A percentile compares a stretch with the other conserved stretches of the same genome.
phyloP scores from a whole-genome alignment of 2,113 vertebrate genomes.

The Heloderma charlesbogerti region DNA sequence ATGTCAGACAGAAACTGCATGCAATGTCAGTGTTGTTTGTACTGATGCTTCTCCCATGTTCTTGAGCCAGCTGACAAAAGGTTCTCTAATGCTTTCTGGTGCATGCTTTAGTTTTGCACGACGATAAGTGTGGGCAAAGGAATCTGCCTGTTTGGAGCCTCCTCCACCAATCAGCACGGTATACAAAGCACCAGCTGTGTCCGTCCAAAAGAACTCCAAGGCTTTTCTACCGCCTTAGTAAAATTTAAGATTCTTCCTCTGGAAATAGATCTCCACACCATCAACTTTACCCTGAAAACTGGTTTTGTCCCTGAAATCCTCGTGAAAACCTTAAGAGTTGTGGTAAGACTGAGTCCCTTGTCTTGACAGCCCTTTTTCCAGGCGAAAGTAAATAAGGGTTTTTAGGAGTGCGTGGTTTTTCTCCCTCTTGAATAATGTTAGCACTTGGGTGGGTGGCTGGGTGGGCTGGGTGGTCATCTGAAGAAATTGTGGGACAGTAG shows the following conservation, averaged over 20 bases:
- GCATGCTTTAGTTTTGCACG: conserved; percentile 84
- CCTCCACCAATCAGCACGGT: rapidly evolving
- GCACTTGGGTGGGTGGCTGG: no score
- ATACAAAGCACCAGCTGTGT: conserved; percentile 6
- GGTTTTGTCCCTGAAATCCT: conserved; percentile 67
- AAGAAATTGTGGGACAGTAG: no score
- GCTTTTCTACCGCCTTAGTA: conserved; percentile 65
- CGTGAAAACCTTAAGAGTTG: conserved; percentile 87
- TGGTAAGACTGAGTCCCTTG: conserved; percentile 78
- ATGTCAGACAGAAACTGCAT: no score
- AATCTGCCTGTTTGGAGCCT: conserved; percentile 80
- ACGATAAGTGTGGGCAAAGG: conserved; percentile 77
- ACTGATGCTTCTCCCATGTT: neutral
- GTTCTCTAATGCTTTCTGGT: neutral
- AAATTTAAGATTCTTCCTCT: conserved; percentile 86
- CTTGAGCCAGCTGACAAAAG: neutral
- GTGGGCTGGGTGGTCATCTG: no score
- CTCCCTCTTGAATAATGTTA: neutral
- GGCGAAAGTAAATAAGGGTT: neutral
- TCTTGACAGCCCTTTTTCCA: neutral
- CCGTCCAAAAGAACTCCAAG: conserved; percentile 40
- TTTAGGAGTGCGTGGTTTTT: neutral
- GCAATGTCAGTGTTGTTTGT: neutral
- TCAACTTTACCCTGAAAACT: conserved; percentile 85
- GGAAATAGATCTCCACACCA: conserved; percentile 83